A percentile compares a stretch with the other conserved stretches of the same genome.
Conservation (phyloP, 2,797 vertebrate species). For the Enoplosus armatus region DNA sequence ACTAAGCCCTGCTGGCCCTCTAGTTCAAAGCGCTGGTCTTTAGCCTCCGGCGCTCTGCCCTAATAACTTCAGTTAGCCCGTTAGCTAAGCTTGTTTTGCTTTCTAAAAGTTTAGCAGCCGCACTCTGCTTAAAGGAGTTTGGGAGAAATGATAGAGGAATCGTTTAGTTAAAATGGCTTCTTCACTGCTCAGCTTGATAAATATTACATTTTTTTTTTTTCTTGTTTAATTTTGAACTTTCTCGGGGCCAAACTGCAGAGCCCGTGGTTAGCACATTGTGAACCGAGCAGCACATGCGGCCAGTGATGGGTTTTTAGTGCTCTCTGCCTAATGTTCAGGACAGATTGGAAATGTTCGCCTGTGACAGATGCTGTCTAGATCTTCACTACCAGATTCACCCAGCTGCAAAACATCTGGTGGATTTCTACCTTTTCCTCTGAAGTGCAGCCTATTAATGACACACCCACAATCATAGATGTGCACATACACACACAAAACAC, state of each 20-base stretch:
- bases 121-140: constrained; percentile 5
- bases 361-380: constrained; percentile 87
- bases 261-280: constrained; percentile 56
- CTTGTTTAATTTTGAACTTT: constrained; percentile 50
- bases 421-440: constrained; percentile 82
- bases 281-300: constrained; percentile 67
- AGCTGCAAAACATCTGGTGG: constrained; percentile 92
- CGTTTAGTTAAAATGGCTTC: constrained; percentile 20
- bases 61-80: constrained; percentile 91
- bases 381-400: constrained; percentile 87
- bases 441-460: constrained; percentile 83
- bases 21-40: constrained; percentile 81
- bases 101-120: constrained; percentile 54
- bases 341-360: constrained; percentile 86
- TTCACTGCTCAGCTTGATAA: constrained; percentile 33
- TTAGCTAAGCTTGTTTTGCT: constrained; percentile 85
- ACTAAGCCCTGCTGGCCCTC: constrained; percentile 73
- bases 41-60: constrained; percentile 88
- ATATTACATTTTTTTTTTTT: constrained; percentile 30
- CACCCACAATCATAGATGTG: constrained; percentile 59
- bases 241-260: constrained; percentile 29
- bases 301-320: constrained; percentile 72
- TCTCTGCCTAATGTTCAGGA: constrained; percentile 89
- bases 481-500: constrained; percentile 32
- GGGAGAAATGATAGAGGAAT: constrained; percentile 8